phyloP scores from a whole-genome alignment of 2,113 vertebrate genomes.

The Macrotus californicus region DNA sequence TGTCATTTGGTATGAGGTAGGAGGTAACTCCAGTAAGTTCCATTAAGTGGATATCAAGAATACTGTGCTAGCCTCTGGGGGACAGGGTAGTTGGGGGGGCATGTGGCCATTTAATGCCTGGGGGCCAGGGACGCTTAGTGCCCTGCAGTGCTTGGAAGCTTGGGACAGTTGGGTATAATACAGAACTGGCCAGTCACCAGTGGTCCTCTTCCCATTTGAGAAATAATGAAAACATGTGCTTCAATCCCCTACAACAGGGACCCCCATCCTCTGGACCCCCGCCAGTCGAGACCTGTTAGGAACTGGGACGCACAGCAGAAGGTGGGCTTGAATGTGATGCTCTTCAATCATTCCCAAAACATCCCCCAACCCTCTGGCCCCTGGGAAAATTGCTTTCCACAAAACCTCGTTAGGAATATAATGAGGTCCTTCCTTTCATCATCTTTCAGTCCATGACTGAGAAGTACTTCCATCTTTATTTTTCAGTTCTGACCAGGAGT shows the following conservation, averaged over 20 bases:
- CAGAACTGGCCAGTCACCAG: neutral
- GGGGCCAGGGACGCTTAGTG: neutral
- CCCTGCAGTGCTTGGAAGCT: neutral
- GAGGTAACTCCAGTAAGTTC: neutral
- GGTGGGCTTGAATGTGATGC: too few species aligned
- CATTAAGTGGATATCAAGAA: neutral
- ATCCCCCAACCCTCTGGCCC: too few species aligned
- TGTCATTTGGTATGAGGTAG: neutral
- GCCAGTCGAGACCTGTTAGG: too few species aligned
- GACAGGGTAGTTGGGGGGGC: neutral
- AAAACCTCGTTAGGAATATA: too few species aligned
- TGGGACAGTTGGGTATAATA: too few species aligned
- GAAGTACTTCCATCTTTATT: neutral
- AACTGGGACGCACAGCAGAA: too few species aligned
- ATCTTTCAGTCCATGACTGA: neutral
- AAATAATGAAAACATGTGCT: neutral
- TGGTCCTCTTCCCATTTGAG: neutral
- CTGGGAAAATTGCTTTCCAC: too few species aligned
- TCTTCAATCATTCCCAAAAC: too few species aligned
- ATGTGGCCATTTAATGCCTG: neutral
- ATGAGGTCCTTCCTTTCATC: neutral
- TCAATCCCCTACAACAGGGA: neutral
- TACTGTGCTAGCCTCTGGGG: neutral
- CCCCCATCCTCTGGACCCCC: too few species aligned
- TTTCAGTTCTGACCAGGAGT: neutral